Percentiles rank a stretch among this genome's conserved stretches.
These are phyloP conservation scores for Colistium nudipinnis DNA, from an alignment of 2,113 vertebrate genomes.

Conservation along the genomic window DNA sequence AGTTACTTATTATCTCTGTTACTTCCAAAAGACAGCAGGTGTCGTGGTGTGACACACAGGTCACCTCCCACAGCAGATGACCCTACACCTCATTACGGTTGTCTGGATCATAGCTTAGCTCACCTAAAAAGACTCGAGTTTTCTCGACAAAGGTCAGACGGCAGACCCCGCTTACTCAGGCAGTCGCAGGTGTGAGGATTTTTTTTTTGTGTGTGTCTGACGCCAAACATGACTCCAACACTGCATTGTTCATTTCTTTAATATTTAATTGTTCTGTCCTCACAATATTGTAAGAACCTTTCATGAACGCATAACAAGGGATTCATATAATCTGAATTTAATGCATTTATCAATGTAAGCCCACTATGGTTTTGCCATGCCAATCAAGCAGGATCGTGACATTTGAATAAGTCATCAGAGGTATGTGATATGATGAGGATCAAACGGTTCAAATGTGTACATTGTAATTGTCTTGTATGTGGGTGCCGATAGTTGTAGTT, in stretches of 20 bases:
- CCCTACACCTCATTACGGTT: slow-evolving; percentile 62
- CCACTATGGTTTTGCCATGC: too few species aligned
- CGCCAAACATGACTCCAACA: slow-evolving; percentile 3
- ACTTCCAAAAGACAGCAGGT: slow-evolving; percentile 64
- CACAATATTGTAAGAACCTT: not conserved
- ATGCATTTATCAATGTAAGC: too few species aligned
- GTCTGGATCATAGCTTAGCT: slow-evolving; percentile 19
- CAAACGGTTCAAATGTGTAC: too few species aligned
- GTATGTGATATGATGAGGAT: too few species aligned
- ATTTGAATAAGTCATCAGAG: not conserved
- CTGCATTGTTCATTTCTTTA: slow-evolving; percentile 7
- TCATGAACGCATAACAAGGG: not conserved
- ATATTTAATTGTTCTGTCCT: not conserved
- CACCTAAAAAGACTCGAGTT: not conserved
- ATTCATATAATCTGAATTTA: not conserved
- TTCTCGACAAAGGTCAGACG: slow-evolving; percentile 43
- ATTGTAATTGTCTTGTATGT: too few species aligned
- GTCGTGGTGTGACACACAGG: slow-evolving; percentile 43
- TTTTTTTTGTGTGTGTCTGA: slow-evolving; percentile 18
- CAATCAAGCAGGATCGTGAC: not conserved
- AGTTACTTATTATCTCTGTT: not conserved
- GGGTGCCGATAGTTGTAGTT: too few species aligned
- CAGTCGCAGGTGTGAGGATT: slow-evolving; percentile 66
- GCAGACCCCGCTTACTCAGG: slow-evolving; percentile 36
- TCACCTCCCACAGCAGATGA: slow-evolving; percentile 41